Conservation (phyloP, 2,888 invertebrate genomes). For the Ochropacha duplaris region DNA sequence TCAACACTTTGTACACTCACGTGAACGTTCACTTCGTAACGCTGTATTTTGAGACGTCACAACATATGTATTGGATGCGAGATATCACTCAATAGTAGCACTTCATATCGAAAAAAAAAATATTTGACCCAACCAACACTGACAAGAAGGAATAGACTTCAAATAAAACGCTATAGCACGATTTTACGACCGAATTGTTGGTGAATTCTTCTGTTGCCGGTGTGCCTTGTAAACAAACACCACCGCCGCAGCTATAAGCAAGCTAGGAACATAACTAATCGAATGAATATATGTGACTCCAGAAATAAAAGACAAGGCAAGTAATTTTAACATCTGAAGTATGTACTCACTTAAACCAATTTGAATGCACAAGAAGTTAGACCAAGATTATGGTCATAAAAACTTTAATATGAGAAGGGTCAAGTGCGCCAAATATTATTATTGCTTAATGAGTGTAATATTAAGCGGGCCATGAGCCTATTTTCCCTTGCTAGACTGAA, state of each 20-base stretch:
- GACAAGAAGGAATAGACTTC: neutral
- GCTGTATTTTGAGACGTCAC: conserved; percentile 56
- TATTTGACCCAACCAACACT: neutral
- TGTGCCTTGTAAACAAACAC: conserved; percentile 62
- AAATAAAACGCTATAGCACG: conserved; percentile 7
- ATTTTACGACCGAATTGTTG: conserved; percentile 42
- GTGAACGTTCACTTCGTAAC: conserved; percentile 64
- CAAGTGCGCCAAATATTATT: conserved; percentile 31
- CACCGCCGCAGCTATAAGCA: conserved; percentile 48
- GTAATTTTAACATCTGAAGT: conserved; percentile 19
- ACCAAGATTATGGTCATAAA: conserved; percentile 14
- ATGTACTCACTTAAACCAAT: neutral
- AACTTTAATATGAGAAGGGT: conserved; percentile 13
- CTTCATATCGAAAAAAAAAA: neutral
- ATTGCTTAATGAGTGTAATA: conserved; percentile 52
- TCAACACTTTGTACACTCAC: conserved; percentile 63
- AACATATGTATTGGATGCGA: conserved; percentile 15
- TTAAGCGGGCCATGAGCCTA: conserved; percentile 40
- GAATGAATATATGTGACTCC: conserved; percentile 37
- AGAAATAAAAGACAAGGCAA: conserved; percentile 35
- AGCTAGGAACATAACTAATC: conserved; percentile 51
- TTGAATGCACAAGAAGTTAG: conserved; percentile 18
- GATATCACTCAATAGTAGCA: neutral
- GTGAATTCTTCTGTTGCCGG: conserved; percentile 39
- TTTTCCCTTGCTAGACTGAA: conserved; percentile 34